Percentiles rank a stretch among this genome's conserved stretches.
phyloP scores from a whole-genome alignment of 2,113 vertebrate species.

The Anguilla japonica region DNA sequence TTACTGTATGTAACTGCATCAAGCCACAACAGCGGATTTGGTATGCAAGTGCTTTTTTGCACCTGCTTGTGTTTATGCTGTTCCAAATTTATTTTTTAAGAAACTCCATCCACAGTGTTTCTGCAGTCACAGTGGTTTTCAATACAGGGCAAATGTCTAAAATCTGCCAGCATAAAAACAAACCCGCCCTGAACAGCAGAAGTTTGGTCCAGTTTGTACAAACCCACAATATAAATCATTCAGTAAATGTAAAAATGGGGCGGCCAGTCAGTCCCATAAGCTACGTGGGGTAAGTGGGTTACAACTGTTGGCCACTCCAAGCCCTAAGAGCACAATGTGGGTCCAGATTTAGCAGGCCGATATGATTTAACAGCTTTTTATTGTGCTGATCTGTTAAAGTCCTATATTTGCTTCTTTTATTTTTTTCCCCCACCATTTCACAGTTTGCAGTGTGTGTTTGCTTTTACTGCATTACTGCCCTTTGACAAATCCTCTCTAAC shows the following conservation, averaged over 20 bases:
- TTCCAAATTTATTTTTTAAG: neutral
- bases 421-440: neutral
- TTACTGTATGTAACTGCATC: neutral
- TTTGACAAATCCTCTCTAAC: constrained; percentile 16
- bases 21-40: neutral
- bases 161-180: neutral
- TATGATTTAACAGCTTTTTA: neutral
- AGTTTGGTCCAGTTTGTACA: neutral
- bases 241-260: neutral
- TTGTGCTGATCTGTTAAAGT: neutral
- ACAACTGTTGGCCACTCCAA: neutral
- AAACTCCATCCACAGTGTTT: neutral
- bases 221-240: neutral
- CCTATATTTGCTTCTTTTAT: neutral
- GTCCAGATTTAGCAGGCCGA: neutral
- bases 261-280: neutral
- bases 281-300: neutral
- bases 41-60: neutral
- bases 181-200: neutral
- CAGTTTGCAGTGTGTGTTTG: neutral
- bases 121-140: neutral
- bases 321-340: neutral
- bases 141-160: neutral
- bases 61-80: neutral
- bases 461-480: constrained; percentile 7